Conservation (phyloP, 2,888 invertebrate species). For the Meganola albula region DNA sequence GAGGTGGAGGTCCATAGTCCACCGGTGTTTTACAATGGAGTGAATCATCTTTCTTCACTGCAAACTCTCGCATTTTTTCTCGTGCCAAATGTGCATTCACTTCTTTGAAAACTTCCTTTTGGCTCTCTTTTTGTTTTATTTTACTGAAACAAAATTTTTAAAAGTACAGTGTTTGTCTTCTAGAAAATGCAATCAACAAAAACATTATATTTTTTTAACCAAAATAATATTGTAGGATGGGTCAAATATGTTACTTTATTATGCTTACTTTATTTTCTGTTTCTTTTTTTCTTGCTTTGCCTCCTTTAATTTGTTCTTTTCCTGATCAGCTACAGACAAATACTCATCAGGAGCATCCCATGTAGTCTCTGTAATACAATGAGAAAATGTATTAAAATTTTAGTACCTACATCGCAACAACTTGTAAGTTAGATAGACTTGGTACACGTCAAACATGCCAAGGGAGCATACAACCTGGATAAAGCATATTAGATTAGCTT, state of each 20-base stretch:
- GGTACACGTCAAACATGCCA: too few species aligned
- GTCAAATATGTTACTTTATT: too few species aligned
- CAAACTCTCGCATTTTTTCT: conserved; percentile 71
- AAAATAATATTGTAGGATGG: too few species aligned
- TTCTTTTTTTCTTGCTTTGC: conserved; percentile 48
- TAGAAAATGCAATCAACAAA: too few species aligned
- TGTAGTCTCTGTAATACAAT: conserved; percentile 79
- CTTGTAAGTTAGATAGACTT: too few species aligned
- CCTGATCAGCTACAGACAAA: conserved; percentile 81
- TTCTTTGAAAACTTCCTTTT: conserved; percentile 52
- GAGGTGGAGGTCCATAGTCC: conserved; percentile 72
- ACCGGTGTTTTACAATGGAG: conserved; percentile 15
- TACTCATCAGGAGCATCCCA: conserved; percentile 87
- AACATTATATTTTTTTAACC: too few species aligned
- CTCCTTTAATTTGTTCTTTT: conserved; percentile 64
- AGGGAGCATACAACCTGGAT: too few species aligned
- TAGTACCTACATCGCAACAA: too few species aligned
- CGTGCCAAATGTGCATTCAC: conserved; percentile 58
- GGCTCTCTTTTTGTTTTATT: conserved; percentile 53
- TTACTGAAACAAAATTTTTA: conserved; percentile 36
- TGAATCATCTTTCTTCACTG: conserved; percentile 51
- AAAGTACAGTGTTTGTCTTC: too few species aligned
- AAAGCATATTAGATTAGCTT: too few species aligned
- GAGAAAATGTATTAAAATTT: neutral
- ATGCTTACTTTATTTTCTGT: conserved; percentile 50